These are phyloP conservation scores for Bombylius major DNA, from an alignment of 2,888 invertebrate species.

Conservation along the genomic window DNA sequence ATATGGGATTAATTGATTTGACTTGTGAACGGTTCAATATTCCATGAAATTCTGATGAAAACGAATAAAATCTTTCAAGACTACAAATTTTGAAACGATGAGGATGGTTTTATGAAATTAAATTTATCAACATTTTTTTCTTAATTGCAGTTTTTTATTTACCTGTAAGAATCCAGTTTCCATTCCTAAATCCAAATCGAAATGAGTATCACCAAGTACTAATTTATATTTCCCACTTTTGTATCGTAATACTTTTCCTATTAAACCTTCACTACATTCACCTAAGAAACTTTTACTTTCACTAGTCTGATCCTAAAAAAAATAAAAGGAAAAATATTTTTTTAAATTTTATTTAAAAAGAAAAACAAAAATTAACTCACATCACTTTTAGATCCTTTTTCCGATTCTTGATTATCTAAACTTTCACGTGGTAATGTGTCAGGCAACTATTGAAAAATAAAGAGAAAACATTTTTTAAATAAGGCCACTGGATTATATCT, in stretches of 20 bases:
- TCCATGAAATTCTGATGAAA: too few relatives aligned
- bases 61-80: too few relatives aligned
- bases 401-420: constrained; percentile 5
- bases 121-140: too few relatives aligned
- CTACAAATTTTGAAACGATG: too few relatives aligned
- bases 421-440: constrained; percentile 18
- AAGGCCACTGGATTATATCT: too few relatives aligned
- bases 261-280: constrained; percentile 44
- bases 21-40: too few relatives aligned
- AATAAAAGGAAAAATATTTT: too few relatives aligned
- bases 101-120: too few relatives aligned
- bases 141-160: neutral
- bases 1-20: too few relatives aligned
- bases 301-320: neutral
- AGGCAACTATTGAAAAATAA: constrained; percentile 1
- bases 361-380: too few relatives aligned
- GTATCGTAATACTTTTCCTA: constrained; percentile 45
- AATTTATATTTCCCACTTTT: constrained; percentile 46
- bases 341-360: too few relatives aligned
- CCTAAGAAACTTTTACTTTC: neutral
- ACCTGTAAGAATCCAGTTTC: constrained; percentile 44
- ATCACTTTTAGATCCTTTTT: neutral
- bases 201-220: constrained; percentile 42
- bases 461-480: too few relatives aligned
- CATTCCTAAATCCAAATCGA: constrained; percentile 46